Evolutionary conservation across 1,140 invertebrate species (phyloP), one percentile per base, ranked within the genome.

Genomic region (Dendrolimus kikuchii): DNA sequence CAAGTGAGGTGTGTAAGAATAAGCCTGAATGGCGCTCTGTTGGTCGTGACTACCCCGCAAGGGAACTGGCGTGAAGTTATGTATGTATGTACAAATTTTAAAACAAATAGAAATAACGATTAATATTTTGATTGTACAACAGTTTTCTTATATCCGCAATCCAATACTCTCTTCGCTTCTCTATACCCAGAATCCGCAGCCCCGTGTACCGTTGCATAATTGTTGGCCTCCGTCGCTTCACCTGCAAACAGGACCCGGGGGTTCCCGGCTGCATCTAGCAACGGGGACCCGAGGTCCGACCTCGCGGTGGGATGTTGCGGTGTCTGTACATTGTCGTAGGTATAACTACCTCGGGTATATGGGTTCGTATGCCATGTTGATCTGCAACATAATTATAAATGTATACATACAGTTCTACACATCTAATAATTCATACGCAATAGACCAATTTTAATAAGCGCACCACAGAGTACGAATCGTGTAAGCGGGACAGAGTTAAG

Each of bases 131-230:
- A 23, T 3, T 23, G 23, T 23, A 45, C 43, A 9, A 9, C 43
- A 45, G 3, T 45, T 45, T n/a, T n/a, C n/a, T 8, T n/a, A n/a
- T 5, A 2, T 45, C 43, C n/a, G 8, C 8, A 6, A 23, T 10
- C 23, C 6, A 59, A 38, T 5, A 77, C n/a, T 60, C 89, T 82
- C 53, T 92, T 87, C 8, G 93, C 93, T 82, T 95, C 94, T 48
- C 93, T 84, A 78, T 89, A 91, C 0, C 94, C 94, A 42, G 89
- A 89, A 78, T 93, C 91, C 8, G 93, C 83, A 5, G 94, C 94
- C n/a, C 94, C 94, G 76, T 96, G 94, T 1, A 60, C 58, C 0
- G 93, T 95, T 7, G 92, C 93, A 74, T 90, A 95, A 70, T 89
- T 91, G 57, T 88, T 80, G 9, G 87, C 64, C 66, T 91, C 88